Percentiles rank a stretch among this genome's conserved stretches.
Evolutionary conservation across 2,888 invertebrate genomes (phyloP).

Genomic region (Andrena trimmerana): DNA sequence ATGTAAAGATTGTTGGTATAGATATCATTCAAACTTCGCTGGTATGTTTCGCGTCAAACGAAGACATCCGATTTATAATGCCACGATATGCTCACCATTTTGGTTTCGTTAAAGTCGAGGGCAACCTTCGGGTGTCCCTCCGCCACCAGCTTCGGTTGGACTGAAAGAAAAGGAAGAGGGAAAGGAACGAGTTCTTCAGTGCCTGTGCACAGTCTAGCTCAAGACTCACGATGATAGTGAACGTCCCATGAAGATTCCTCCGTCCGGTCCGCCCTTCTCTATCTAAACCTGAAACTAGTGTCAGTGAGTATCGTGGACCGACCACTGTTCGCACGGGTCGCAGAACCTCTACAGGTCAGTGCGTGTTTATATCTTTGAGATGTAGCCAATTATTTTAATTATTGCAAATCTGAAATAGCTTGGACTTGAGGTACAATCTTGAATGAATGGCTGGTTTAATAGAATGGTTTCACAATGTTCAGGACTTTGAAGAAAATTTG

Average conservation of each 20-base stretch:
- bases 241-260: constrained; percentile 75
- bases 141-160: constrained; percentile 67
- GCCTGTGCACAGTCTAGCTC: constrained; percentile 73
- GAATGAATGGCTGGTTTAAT: too few relatives aligned
- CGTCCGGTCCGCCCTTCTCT: constrained; percentile 64
- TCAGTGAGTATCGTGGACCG: constrained; percentile 53
- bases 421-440: too few relatives aligned
- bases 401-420: background rate
- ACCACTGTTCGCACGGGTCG: constrained; percentile 45
- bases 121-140: constrained; percentile 75
- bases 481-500: too few relatives aligned
- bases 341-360: constrained; percentile 62
- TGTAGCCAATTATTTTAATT: constrained; percentile 6
- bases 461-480: too few relatives aligned
- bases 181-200: constrained; percentile 73
- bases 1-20: too few relatives aligned
- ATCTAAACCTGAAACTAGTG: constrained; percentile 54
- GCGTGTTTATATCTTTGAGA: constrained; percentile 43
- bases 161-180: constrained; percentile 75
- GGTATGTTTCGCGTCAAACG: constrained; percentile 1
- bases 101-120: constrained; percentile 70
- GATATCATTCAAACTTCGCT: too few relatives aligned
- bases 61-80: constrained; percentile 60
- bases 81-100: constrained; percentile 68
- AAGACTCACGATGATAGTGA: constrained; percentile 76